Evolutionary conservation across 30 jellyfish, hydroid and myxozoan genomes (phyloP).

Genomic region (Aurelia sp.): DNA sequence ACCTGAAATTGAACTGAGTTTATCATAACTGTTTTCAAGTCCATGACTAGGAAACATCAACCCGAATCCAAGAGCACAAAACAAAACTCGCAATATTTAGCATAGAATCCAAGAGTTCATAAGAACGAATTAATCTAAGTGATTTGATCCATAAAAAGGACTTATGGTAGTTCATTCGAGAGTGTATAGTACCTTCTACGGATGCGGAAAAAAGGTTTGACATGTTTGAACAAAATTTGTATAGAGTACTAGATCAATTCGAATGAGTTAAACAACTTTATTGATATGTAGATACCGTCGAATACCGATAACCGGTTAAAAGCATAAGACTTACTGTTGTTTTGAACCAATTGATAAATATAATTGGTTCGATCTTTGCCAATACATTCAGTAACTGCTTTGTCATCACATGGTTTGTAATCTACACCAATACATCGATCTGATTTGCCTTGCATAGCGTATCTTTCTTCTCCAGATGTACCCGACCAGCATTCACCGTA

Average conservation of each 20-base stretch:
- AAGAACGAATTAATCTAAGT: no score
- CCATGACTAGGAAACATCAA: no score
- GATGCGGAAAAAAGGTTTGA: no score
- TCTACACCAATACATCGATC: conserved; percentile 83
- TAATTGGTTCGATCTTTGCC: conserved; percentile 89
- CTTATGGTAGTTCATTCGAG: no score
- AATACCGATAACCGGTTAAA: background rate
- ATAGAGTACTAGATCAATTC: background rate
- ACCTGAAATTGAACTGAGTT: background rate
- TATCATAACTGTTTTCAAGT: no score
- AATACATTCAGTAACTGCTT: conserved; percentile 83
- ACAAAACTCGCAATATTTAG: no score
- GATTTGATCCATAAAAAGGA: no score
- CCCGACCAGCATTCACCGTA: conserved; percentile 99
- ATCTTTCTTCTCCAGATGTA: conserved; percentile 49
- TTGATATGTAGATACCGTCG: background rate
- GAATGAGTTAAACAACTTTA: background rate
- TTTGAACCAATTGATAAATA: conserved; percentile 63
- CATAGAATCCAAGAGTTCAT: no score
- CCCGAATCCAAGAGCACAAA: no score
- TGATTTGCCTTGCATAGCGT: conserved; percentile 83
- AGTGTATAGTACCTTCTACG: no score
- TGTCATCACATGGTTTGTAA: conserved; percentile 74
- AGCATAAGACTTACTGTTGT: conserved; percentile 25
- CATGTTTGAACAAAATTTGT: no score